Percentiles rank a stretch among this genome's conserved stretches.
phyloP scores from a whole-genome alignment of 37 sponge, comb jelly and placozoan species.

The Bolinopsis microptera region DNA sequence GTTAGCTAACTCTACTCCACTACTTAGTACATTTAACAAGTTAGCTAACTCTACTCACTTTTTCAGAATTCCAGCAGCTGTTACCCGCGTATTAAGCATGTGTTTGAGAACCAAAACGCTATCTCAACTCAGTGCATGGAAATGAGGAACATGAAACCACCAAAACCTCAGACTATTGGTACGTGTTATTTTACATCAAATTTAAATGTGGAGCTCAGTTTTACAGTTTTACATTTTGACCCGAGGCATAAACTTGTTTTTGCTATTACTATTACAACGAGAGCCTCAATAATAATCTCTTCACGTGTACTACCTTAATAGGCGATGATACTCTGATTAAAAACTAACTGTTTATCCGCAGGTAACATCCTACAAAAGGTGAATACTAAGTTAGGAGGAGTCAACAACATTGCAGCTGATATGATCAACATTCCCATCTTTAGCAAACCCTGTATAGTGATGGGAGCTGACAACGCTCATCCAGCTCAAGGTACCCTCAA shows the following conservation, averaged over 20 bases:
- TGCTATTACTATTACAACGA: too few species aligned
- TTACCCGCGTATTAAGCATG: constrained; percentile 69
- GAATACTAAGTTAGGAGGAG: constrained; percentile 78
- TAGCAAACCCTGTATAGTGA: constrained; percentile 1
- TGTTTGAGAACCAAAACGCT: constrained; percentile 71
- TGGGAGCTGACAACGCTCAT: constrained; percentile 59
- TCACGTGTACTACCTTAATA: too few species aligned
- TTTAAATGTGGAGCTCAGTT: too few species aligned
- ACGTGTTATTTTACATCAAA: too few species aligned
- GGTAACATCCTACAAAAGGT: constrained; percentile 78
- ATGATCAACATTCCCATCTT: constrained; percentile 55
- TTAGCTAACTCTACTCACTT: not conserved
- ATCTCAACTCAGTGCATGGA: constrained; percentile 78
- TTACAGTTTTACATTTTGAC: too few species aligned
- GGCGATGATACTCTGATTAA: too few species aligned
- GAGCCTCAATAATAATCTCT: too few species aligned
- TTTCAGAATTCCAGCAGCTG: not conserved
- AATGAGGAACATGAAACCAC: constrained; percentile 69
- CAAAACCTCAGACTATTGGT: constrained; percentile 70
- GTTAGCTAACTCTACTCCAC: too few species aligned
- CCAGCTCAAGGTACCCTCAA: constrained; percentile 31
- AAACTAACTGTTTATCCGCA: too few species aligned
- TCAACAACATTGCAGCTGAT: constrained; percentile 70
- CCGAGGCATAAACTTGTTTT: too few species aligned
- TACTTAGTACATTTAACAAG: too few species aligned